Evolutionary conservation across 2,888 invertebrate genomes (phyloP), one percentile per base, ranked within the genome.

Genomic region (Netelia virgata): DNA sequence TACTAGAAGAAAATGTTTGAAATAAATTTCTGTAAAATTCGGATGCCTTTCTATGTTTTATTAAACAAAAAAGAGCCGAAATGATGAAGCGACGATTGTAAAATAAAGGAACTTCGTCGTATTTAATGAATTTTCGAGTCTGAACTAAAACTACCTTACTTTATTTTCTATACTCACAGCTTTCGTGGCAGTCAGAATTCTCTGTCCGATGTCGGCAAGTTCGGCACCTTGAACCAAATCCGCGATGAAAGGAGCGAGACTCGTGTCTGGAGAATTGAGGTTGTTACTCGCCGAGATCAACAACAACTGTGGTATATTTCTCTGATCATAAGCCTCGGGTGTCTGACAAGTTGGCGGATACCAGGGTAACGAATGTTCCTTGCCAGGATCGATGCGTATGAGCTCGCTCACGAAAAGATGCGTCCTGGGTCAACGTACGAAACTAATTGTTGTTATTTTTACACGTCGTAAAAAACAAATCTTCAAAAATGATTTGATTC

Each of bases 191-290:
- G 96, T 95, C 73, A 96, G 95, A 87, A 97, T 97, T 84, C 97
- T 94, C 90, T 97, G 97, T 0, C 97, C 97, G 55, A 97, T 96
- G 92, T 97, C 97, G 0, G 96, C 96, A 85, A 97, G 96, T 86
- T 95, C 94, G 92, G 94, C 94, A 28, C 94, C 91, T 68, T 92
- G 91, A 2, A 92, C 94, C 3, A 91, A 86, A 3, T 92, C 93
- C 0, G 88, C 82, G 72, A 94, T 90, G 0, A 94, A 94, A 20
- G 94, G 93, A 9, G 93, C 92, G 0, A 94, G 94, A 83, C 94
- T 94, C 63, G 93, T 93, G 47, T 88, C 94, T 75, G 87, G 91
- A 1, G 77, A 74, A 50, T 78, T 78, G 74, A 82, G 90, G 82
- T 84, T 90, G 83, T 83, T 86, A 11, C 85, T 78, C 41, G 91